These are phyloP conservation scores for Morinoia aosen DNA, from an alignment of 2,888 invertebrate species.

Conservation along the genomic window DNA sequence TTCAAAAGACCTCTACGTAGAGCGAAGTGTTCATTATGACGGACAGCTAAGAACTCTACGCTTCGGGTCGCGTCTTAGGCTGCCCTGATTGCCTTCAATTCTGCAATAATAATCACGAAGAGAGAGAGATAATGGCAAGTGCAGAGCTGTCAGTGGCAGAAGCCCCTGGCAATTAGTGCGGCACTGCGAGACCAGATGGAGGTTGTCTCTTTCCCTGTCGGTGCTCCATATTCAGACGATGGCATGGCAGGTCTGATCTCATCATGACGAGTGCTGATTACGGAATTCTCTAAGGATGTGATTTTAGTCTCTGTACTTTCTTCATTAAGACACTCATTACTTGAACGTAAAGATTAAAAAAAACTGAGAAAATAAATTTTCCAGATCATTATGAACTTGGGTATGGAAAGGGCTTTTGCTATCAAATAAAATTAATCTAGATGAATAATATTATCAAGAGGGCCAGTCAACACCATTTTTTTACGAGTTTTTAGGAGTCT, in stretches of 20 bases:
- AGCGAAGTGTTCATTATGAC: background rate
- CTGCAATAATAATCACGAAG: background rate
- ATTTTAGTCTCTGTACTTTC: background rate
- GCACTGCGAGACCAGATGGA: background rate
- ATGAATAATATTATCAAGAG: no score
- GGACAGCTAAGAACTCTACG: background rate
- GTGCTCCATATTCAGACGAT: background rate
- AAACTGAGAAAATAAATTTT: no score
- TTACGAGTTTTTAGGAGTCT: no score
- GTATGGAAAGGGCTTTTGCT: no score
- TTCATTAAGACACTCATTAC: background rate
- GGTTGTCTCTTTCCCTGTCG: background rate
- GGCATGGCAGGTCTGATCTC: background rate
- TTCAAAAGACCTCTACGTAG: background rate
- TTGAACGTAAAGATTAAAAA: no score
- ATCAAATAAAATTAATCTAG: no score
- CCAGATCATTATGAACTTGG: no score
- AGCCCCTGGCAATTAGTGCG: background rate
- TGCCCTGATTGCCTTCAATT: background rate
- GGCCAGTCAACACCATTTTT: no score
- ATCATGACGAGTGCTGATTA: background rate
- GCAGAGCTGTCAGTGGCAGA: background rate
- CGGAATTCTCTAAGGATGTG: background rate
- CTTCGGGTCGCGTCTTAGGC: background rate
- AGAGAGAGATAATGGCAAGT: background rate